Percentiles rank a stretch among this genome's conserved stretches.
phyloP scores from a whole-genome alignment of 2,797 vertebrate species.

The Pseudopleuronectes americanus region DNA sequence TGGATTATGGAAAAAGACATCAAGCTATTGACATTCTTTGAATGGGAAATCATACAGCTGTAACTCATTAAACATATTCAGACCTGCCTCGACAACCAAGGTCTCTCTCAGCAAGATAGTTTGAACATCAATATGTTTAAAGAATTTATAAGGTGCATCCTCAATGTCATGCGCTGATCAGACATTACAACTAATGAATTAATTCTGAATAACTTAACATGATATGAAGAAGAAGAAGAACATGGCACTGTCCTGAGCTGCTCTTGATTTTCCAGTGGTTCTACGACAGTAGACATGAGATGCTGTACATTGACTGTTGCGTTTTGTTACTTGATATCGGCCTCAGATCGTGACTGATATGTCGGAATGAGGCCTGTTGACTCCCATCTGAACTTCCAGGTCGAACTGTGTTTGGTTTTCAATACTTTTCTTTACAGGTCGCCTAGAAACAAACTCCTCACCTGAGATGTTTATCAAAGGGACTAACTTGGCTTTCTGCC shows the following conservation, averaged over 20 bases:
- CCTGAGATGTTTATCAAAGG: constrained; percentile 46
- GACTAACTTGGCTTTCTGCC: constrained; percentile 52
- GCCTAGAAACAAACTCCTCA: constrained; percentile 45
- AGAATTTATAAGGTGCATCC: constrained; percentile 47
- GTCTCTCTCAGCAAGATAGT: constrained; percentile 48
- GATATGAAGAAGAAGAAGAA: constrained; percentile 40
- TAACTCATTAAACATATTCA: constrained; percentile 43
- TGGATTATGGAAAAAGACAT: constrained; percentile 92
- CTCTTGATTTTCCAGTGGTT: constrained; percentile 62
- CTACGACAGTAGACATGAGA: constrained; percentile 46
- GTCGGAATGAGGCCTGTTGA: constrained; percentile 23
- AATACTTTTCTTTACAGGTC: constrained; percentile 54
- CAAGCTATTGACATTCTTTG: constrained; percentile 90
- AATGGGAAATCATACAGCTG: constrained; percentile 44
- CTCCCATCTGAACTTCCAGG: constrained; percentile 38
- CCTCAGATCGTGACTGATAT: constrained; percentile 29
- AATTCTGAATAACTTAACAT: constrained; percentile 59
- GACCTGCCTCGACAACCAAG: constrained; percentile 44
- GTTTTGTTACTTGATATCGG: constrained; percentile 55
- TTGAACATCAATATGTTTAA: constrained; percentile 50
- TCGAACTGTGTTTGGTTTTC: constrained; percentile 48
- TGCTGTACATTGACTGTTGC: constrained; percentile 62
- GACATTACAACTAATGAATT: constrained; percentile 65
- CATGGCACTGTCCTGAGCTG: constrained; percentile 55
- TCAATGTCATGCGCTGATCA: constrained; percentile 65